These are phyloP conservation scores for Aphaenogaster floridana DNA, from an alignment of 1,140 invertebrate species.

Conservation along the genomic window DNA sequence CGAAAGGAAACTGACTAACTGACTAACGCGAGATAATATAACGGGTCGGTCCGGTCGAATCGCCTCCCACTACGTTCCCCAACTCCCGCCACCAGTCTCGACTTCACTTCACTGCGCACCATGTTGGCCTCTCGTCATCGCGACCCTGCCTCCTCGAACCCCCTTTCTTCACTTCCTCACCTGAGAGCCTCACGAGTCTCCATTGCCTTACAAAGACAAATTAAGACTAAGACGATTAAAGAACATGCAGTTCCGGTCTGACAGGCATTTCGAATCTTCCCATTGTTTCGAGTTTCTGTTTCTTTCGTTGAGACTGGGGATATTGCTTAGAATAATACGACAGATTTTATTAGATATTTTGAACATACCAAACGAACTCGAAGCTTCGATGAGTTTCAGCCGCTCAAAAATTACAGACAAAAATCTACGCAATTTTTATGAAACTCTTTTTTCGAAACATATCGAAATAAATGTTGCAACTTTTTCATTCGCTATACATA, in stretches of 20 bases:
- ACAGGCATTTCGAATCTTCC: background rate
- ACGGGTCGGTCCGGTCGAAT: slow-evolving; percentile 80
- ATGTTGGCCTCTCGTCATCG: background rate
- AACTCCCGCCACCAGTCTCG: background rate
- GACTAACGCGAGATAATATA: slow-evolving; percentile 84
- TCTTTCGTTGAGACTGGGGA: background rate
- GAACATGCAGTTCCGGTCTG: slow-evolving; percentile 32
- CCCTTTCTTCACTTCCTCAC: slow-evolving; percentile 67
- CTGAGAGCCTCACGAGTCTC: background rate
- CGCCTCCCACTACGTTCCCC: slow-evolving; percentile 78
- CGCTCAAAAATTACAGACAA: background rate
- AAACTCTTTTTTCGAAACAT: background rate
- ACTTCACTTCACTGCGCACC: slow-evolving; percentile 25
- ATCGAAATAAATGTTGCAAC: background rate
- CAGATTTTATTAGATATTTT: background rate
- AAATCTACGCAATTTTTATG: background rate
- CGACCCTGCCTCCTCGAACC: slow-evolving; percentile 45
- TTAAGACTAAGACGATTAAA: background rate
- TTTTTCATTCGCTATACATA: background rate
- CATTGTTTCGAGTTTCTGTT: background rate
- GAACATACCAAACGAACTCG: background rate
- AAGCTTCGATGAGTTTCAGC: background rate
- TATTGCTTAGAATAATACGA: background rate
- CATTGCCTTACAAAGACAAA: background rate
- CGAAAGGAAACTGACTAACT: slow-evolving; percentile 78